Conservation (phyloP, 2,113 vertebrate species). For the Ammodytes dubius region DNA sequence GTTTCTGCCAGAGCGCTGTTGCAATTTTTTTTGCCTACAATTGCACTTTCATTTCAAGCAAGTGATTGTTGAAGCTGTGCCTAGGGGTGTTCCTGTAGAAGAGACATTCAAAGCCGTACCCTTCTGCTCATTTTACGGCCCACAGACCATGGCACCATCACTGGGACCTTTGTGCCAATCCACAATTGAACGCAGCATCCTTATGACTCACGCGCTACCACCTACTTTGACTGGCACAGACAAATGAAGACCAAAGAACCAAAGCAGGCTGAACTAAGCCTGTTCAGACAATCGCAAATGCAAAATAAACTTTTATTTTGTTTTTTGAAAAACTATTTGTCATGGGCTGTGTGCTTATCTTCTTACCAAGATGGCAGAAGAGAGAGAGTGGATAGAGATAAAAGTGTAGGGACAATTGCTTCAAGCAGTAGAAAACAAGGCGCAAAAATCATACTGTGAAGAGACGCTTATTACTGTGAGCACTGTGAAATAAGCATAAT, state of each 20-base stretch:
- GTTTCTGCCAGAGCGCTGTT: constrained; percentile 52
- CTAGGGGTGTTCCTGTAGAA: constrained; percentile 51
- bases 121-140: constrained; percentile 70
- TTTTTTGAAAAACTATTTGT: constrained; percentile 16
- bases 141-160: constrained; percentile 51
- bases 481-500: constrained; percentile 16
- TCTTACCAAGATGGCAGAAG: constrained; percentile 7
- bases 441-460: constrained; percentile 15
- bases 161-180: constrained; percentile 28
- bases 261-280: constrained; percentile 27
- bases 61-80: constrained; percentile 63
- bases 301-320: constrained; percentile 7
- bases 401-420: constrained; percentile 12
- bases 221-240: constrained; percentile 12
- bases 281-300: constrained; percentile 10
- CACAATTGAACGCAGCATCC: constrained; percentile 25
- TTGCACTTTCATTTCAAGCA: constrained; percentile 67
- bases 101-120: constrained; percentile 58
- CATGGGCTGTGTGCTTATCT: constrained; percentile 40
- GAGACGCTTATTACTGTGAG: constrained; percentile 18
- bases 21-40: constrained; percentile 75
- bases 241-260: constrained; percentile 2
- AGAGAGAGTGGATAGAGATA: constrained; percentile 1
- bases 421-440: constrained; percentile 25
- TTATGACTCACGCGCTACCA: constrained; percentile 19